Base-by-base conservation (phyloP, 1,140 invertebrate species). In the Mactra quadrangularis region DNA sequence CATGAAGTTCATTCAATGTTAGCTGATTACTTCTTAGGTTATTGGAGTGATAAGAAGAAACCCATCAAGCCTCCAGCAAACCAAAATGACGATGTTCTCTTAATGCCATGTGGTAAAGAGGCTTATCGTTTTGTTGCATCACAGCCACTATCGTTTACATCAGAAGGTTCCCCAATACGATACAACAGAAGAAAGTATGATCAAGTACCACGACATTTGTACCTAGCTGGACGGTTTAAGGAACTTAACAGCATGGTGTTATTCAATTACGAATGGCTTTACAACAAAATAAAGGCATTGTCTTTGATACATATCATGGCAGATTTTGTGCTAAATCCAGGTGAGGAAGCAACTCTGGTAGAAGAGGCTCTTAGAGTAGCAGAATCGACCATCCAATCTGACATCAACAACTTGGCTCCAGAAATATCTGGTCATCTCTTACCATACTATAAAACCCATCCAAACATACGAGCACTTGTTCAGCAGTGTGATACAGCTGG, bases 221-320 rank as follows among this genome's bases (percentile, higher is more conserved):
- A 87, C 45, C 76, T 88, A 2, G 77, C 88, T 13, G 90, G 88
- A 27, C 66, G 89, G 19, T 62, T 89, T 15, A 81, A 89, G 11
- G 91, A 92, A 78, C 72, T 92, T 3, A 90, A 91, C 66, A 75
- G 59, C 15, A 66, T 89, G 25, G 89, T 91, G n/a, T 78, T 91
- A 47, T 92, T 92, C 70, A 91, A 91, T 78, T 92, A 91, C 60
- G 90, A 91, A 62, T 92, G 90, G 90, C 75, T 92, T 57, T 92
- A 91, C 83, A 90, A 89, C 72, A 92, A 92, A 85, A 88, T 87
- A 0, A 91, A 90, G 76, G 90, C 90, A 15, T 82, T 92, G 4
- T 91, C 90, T 0, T 57, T 92, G 70, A 87, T 89, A 66, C 89
- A 92, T 77, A 89, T 90, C 27, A 83, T 92, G 53, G 85, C 82